A percentile compares a stretch with the other conserved stretches of the same genome.
Evolutionary conservation across 2,113 vertebrate genomes (phyloP).

Genomic region (Aptenodytes patagonicus): DNA sequence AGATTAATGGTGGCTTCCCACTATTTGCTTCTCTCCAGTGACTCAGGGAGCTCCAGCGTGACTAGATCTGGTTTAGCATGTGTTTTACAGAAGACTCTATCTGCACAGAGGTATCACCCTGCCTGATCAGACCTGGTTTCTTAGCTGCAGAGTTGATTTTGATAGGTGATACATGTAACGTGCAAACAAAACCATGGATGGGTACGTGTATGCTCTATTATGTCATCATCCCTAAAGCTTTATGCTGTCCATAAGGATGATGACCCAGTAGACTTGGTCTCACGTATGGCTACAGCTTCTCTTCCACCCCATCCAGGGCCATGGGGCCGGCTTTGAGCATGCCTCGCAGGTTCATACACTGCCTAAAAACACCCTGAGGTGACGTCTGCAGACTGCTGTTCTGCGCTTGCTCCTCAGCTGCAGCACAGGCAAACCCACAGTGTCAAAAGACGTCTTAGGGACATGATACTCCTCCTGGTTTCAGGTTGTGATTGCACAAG

Average conservation of each 20-base stretch:
- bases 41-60: background rate
- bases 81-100: background rate
- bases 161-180: accelerated
- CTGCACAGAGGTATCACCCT: background rate
- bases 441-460: background rate
- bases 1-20: background rate
- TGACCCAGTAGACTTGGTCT: background rate
- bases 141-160: background rate
- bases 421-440: background rate
- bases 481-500: background rate
- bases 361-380: background rate
- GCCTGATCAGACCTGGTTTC: background rate
- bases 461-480: background rate
- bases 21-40: background rate
- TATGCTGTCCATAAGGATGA: background rate
- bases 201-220: background rate
- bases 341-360: background rate
- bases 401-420: background rate
- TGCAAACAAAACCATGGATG: background rate
- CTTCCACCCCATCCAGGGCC: background rate
- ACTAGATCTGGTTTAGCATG: background rate
- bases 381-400: accelerated
- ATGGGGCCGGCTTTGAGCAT: accelerated
- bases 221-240: background rate
- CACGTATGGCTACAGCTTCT: accelerated